Conservation (phyloP, 2,113 vertebrate genomes). For the Eclectus roratus region DNA sequence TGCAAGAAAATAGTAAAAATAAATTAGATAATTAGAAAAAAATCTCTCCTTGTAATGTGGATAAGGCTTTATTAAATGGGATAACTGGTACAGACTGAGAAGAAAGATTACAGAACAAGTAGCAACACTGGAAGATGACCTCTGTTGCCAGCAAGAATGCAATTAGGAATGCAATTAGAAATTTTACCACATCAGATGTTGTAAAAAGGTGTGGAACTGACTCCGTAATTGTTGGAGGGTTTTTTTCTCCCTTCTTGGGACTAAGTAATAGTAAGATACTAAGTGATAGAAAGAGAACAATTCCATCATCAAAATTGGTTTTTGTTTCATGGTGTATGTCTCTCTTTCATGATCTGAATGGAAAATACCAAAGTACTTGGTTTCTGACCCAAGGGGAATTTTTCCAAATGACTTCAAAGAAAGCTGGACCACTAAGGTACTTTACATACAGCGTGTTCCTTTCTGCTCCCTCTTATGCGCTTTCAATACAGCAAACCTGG, state of each 20-base stretch:
- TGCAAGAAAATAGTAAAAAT: background rate
- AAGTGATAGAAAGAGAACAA: background rate
- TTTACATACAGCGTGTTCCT: background rate
- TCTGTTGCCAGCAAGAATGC: background rate
- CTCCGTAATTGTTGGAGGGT: background rate
- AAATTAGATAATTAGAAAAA: background rate
- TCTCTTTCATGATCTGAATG: background rate
- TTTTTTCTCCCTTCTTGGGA: background rate
- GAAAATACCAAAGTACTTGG: background rate
- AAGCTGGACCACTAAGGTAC: background rate
- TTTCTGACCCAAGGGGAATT: background rate
- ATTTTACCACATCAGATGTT: background rate
- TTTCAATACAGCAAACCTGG: background rate
- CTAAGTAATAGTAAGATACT: background rate
- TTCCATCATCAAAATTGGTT: background rate
- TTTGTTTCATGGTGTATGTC: background rate
- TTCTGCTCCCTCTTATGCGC: rapidly evolving
- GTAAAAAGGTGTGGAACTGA: background rate
- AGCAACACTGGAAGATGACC: background rate
- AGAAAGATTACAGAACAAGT: background rate
- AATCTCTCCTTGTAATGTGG: background rate
- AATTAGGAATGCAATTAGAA: background rate
- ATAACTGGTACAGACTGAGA: background rate
- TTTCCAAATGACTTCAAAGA: background rate
- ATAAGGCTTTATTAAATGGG: background rate